Base-by-base conservation (phyloP, 2,888 invertebrate species). In the Electrophaes corylata region DNA sequence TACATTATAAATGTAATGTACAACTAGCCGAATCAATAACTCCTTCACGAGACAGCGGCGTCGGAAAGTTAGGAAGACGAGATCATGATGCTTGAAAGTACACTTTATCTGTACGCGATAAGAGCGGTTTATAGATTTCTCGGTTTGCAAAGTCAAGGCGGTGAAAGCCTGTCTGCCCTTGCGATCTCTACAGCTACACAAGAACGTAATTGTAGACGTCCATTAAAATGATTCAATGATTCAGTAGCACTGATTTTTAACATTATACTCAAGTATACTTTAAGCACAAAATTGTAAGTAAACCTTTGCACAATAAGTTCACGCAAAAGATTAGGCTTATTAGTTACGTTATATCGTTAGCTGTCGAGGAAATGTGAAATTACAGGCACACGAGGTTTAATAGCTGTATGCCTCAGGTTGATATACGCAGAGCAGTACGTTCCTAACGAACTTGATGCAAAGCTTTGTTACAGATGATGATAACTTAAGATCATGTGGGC, bases 101-200 rank as follows among this genome's bases (percentile, higher is more conserved):
- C 61, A 81, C 82, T 80, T 81, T 84, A 84, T 71, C 62, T 49
- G 54, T 67, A 70, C 62, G 75, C 59, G 62, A 66, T 75, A 82
- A 69, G 70, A 72, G 73, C 63, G 76, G 69, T 78, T 82, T 82
- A 82, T 70, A 73, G 67, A 69, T 69, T 65, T 67, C 66, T 65
- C 56, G 65, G 57, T 70, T 70, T 63, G 69, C 75, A 76, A 57
- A 81, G 80, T 81, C 81, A 79, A 79, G 82, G 73, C 76, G 81
- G 89, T 86, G 89, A 90, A 90, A 90, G 89, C 84, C 82, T 70
- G 84, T 82, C 82, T 86, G 86, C 88, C 87, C 86, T 87, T 86
- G 84, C 86, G 82, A 86, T 88, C 81, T 85, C 83, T 83, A 45
- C 49, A 84, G 79, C 78, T 83, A 73, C 72, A 78, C 79, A 81